Evolutionary conservation across 2,113 vertebrate species (phyloP).

Genomic region (Onychorhynchus coronatus): DNA sequence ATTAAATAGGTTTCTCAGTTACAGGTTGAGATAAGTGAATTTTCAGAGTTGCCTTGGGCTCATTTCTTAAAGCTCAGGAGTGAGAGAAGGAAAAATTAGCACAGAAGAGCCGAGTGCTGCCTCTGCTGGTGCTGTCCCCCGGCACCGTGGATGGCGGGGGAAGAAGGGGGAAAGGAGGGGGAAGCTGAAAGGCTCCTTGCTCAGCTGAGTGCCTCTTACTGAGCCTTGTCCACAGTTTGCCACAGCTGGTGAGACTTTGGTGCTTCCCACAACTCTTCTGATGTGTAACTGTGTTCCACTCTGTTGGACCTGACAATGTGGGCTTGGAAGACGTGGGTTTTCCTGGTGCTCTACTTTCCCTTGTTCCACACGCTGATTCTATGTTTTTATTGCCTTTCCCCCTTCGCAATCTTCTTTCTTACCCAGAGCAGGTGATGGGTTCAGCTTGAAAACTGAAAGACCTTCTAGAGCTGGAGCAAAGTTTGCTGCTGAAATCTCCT

Average conservation of each 20-base stretch:
- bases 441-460: neutral
- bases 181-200: neutral
- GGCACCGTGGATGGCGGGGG: neutral
- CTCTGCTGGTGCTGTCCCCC: neutral
- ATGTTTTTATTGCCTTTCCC: neutral
- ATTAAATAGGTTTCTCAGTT: slow-evolving; percentile 19
- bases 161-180: neutral
- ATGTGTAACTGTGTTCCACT: neutral
- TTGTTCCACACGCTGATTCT: neutral
- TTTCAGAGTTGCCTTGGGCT: neutral
- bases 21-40: neutral
- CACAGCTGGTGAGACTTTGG: neutral
- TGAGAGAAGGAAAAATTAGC: rapidly evolving
- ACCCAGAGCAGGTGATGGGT: neutral
- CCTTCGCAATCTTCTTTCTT: neutral
- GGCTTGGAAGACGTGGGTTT: rapidly evolving
- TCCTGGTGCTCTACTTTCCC: neutral
- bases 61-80: neutral
- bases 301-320: no score
- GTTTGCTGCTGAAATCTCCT: neutral
- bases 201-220: neutral
- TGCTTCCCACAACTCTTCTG: neutral
- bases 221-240: neutral
- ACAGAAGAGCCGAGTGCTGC: neutral
- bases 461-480: neutral